phyloP scores from a whole-genome alignment of 2,888 invertebrate species.

The Temnothorax unifasciatus region DNA sequence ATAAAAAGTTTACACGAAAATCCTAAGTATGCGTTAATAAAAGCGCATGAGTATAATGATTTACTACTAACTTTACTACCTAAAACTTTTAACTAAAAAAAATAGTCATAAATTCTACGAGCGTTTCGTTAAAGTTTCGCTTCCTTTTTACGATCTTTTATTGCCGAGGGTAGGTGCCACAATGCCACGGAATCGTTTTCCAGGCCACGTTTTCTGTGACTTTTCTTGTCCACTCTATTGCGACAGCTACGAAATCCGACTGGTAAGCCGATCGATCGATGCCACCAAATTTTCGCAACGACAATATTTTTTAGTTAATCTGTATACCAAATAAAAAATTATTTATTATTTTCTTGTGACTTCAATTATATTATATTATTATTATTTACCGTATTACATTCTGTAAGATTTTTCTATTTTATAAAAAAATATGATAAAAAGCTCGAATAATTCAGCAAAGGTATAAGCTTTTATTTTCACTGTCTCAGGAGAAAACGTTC shows the following conservation, averaged over 20 bases:
- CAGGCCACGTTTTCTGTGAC: constrained; percentile 39
- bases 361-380: constrained; percentile 5
- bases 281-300: background rate
- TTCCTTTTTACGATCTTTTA: constrained; percentile 66
- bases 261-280: constrained; percentile 17
- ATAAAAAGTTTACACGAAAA: constrained; percentile 5
- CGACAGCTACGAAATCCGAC: constrained; percentile 58
- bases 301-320: background rate
- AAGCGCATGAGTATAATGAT: constrained; percentile 18
- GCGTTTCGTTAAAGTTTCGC: constrained; percentile 37
- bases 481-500: background rate
- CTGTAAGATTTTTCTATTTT: background rate
- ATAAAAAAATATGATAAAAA: background rate
- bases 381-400: background rate
- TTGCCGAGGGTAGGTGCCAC: constrained; percentile 66
- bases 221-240: constrained; percentile 55
- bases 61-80: constrained; percentile 24
- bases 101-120: constrained; percentile 36
- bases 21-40: constrained; percentile 7
- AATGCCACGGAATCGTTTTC: constrained; percentile 64
- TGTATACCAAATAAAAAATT: background rate
- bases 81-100: constrained; percentile 43
- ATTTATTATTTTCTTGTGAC: background rate
- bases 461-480: background rate
- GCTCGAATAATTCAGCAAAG: background rate